phyloP scores from a whole-genome alignment of 1,140 invertebrate genomes.

The Ceratitis capitata region DNA sequence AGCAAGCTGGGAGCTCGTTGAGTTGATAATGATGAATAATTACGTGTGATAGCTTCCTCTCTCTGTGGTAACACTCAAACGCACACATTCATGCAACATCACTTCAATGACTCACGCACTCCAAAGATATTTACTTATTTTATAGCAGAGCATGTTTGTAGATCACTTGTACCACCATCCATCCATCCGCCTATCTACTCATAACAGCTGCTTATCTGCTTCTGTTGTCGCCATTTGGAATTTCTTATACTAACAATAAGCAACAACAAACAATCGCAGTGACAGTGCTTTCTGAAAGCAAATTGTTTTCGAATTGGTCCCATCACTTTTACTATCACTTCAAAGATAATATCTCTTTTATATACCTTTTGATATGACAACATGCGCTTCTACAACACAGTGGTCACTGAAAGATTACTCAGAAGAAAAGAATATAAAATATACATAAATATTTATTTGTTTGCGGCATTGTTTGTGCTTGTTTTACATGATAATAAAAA shows the following conservation, averaged over 20 bases:
- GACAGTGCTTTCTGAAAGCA: not conserved
- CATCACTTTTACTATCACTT: conserved; percentile 20
- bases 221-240: not conserved
- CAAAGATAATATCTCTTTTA: not conserved
- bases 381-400: not conserved
- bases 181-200: too few relatives aligned
- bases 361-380: conserved; percentile 14
- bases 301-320: not conserved
- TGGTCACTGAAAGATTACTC: not conserved
- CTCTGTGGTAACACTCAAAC: not conserved
- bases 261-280: too few relatives aligned
- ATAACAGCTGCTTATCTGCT: conserved; percentile 17
- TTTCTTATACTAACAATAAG: not conserved
- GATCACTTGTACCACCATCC: not conserved
- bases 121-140: not conserved
- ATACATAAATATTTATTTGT: not conserved
- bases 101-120: not conserved
- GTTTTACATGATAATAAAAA: not conserved
- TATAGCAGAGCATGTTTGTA: not conserved
- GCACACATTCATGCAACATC: not conserved
- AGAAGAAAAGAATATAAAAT: not conserved
- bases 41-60: not conserved
- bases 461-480: not conserved
- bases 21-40: not conserved
- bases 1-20: not conserved